Evolutionary conservation across 2,797 vertebrate genomes (phyloP), one percentile per base, ranked within the genome.

Genomic region (Amblyopsis hoosieri): DNA sequence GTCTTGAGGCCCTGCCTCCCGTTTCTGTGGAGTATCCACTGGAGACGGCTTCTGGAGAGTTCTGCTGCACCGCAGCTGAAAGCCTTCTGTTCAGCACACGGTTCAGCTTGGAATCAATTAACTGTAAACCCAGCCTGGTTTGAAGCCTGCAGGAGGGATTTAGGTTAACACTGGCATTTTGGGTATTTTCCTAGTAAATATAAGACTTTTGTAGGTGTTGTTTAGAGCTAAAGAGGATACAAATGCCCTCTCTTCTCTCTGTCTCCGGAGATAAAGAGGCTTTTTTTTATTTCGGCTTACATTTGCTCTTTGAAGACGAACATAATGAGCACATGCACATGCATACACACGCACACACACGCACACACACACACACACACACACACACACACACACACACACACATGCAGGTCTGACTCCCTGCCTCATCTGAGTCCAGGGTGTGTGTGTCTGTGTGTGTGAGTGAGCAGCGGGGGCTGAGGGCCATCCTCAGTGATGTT

Each of bases 81-180:
- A 64, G 23, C 78, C 75, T 79, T 67, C 76, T 85, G 78, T 82
- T 89, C 83, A 87, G 72, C 66, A 6, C 65, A 74, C 76, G 74
- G 72, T 83, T 85, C 82, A 75, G 74, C 81, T 86, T 69, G 72
- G 72, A 87, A 87, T 89, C 84, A 88, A 88, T 89, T 86, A 81
- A 62, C 85, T 87, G 77, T 83, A 57, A 62, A 81, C 68, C 62
- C 77, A 71, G 72, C 66, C 76, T 79, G 66, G 72, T 80, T 37
- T 37, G 7, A 54, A 56, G 78, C 79, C 73, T 63, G 69, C 68
- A 79, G 76, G 75, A 67, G 61, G 76, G 76, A 73, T 90, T 84
- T 81, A 70, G 64, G 60, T 80, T 79, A 67, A 76, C 83, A 77
- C 66, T 51, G 48, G 33, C 45, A 67, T 85, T 82, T 79, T 76